Evolutionary conservation across 2,888 invertebrate species (phyloP).

Genomic region (Allacma fusca): DNA sequence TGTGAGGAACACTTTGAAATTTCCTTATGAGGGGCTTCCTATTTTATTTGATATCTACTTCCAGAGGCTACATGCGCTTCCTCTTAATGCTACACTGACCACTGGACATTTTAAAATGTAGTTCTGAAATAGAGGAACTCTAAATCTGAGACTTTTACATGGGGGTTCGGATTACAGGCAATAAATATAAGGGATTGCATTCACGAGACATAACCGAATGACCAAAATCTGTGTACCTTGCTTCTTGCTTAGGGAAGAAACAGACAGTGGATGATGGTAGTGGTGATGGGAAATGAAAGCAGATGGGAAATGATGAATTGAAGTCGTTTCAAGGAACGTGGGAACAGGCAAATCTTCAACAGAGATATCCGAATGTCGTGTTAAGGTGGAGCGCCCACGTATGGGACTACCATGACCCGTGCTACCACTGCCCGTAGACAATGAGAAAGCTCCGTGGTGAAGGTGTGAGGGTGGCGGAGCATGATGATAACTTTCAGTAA

Average conservation of each 20-base stretch:
- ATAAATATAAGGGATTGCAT: too few relatives aligned
- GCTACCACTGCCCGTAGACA: conserved; percentile 33
- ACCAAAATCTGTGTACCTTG: conserved; percentile 31
- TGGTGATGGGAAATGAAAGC: conserved; percentile 55
- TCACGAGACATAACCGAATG: too few relatives aligned
- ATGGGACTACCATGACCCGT: conserved; percentile 36
- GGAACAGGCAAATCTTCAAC: conserved; percentile 43
- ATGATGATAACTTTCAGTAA: conserved; percentile 30
- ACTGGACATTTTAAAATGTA: too few relatives aligned
- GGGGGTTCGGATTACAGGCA: too few relatives aligned
- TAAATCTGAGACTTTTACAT: too few relatives aligned
- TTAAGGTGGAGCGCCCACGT: conserved; percentile 24
- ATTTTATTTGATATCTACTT: too few relatives aligned
- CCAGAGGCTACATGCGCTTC: too few relatives aligned
- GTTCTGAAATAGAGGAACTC: too few relatives aligned
- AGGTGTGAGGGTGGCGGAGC: conserved; percentile 34
- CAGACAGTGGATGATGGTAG: conserved; percentile 40
- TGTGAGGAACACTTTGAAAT: too few relatives aligned
- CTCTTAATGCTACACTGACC: too few relatives aligned
- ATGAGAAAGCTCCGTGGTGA: conserved; percentile 38
- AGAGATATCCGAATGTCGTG: conserved; percentile 33
- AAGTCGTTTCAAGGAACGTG: conserved; percentile 53
- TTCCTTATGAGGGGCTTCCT: too few relatives aligned
- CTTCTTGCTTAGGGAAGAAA: conserved; percentile 43
- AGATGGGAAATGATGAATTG: conserved; percentile 52